Evolutionary conservation across 2,888 invertebrate genomes (phyloP), one percentile per base, ranked within the genome.

Genomic region (Drosophila nigricruria): DNA sequence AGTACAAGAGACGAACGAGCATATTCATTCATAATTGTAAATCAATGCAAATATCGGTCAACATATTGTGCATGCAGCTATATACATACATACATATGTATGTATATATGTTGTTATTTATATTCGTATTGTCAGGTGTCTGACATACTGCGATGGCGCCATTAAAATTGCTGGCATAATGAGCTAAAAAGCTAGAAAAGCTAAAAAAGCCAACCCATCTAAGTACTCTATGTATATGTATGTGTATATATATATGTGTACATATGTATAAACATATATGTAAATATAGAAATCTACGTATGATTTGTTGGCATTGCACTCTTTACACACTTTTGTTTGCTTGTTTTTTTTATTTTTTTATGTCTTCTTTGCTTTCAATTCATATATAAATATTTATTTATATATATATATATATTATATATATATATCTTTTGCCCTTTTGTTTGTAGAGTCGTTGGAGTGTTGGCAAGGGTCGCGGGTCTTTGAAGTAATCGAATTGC

Each of bases 11-110:
- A 3, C 30, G 20, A 20, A n/a, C 52, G 34, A 10, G 12, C 40
- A 42, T 52, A 47, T 52, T 61, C 61, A 67, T 69, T 73, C 69
- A 66, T 57, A 66, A 63, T 47, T 66, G 57, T 63, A 70, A 77
- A 66, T 78, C 79, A 74, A 79, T 78, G 62, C 56, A 63, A 63
- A 77, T 74, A 62, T 77, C 70, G 77, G 77, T 74, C 79, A 77
- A 25, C 61, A 69, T 73, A 61, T 63, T 45, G 9, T 32, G 20
- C 18, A 50, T 20, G 5, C 25, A 25, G 2, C 2, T 25, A 25
- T 25, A 25, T 25, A 25, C 25, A 25, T 25, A 5, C 5, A 18
- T 14, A 30, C 14, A 3, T 18, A 30, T 30, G 12, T n/a, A 20
- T 34, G 16, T 23, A 42, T 45, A n/a, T 50, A 14, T 10, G 1